Evolutionary conservation across 2,888 invertebrate genomes (phyloP), one percentile per base, ranked within the genome.

Genomic region (Portevinia maculata): DNA sequence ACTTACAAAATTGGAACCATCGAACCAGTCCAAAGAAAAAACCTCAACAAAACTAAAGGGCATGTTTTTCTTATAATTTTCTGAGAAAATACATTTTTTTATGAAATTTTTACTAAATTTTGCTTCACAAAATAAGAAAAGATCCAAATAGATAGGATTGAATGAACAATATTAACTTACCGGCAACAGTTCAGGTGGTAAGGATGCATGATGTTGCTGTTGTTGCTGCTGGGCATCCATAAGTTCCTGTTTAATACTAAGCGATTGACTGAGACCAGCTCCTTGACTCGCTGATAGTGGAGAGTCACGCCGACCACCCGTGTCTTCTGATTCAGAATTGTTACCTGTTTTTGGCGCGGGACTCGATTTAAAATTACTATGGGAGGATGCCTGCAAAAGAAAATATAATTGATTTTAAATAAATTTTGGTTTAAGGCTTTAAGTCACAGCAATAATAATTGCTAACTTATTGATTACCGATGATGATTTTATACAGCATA

Each of bases 361-460:
- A 91, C 92, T 93, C 91, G 93, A 92, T 92, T 93, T 93, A 90
- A 92, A 93, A 92, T 93, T 93, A 92, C 92, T 92, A 90, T 92
- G 93, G 87, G 92, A 92, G 86, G 93, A 92, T 90, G 93, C 92
- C 93, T 93, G 90, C 88, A 85, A 86, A 86, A 52, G 64, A 65
- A 1, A 24, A n/a, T n/a, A 55, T 8, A 19, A 55, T 52, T 24
- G 24, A 3, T 24, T 24, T 24, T 2, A 24, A 24, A 4, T 15
- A 5, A 39, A 39, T 39, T 19, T 44, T 9, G 19, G 9, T 41
- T 19, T 32, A 21, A 46, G 32, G 8, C 44, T 32, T n/a, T 32
- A n/a, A 32, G 44, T 32, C 3, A 32, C 13, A n/a, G 32, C 32
- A 21, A 46, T 34, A 24, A 37, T 30, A 30, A 50, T 50, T 64